A percentile compares a stretch with the other conserved stretches of the same genome.
Conservation (phyloP, 2,888 invertebrate genomes). For the Liodrosophila aerea region DNA sequence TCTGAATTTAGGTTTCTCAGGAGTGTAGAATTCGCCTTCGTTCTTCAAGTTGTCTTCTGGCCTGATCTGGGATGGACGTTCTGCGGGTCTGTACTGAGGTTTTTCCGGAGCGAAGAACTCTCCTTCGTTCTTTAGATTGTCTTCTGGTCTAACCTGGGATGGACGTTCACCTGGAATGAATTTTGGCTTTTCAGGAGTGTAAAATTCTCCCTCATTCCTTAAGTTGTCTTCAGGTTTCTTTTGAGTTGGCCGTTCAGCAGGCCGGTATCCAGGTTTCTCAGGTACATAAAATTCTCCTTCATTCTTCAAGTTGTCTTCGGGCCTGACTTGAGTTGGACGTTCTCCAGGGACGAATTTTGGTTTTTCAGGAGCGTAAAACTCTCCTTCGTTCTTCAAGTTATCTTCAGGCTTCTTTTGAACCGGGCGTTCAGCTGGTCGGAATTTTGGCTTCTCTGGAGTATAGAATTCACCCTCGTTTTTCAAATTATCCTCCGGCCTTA, state of each 20-base stretch:
- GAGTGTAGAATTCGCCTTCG: constrained; percentile 83
- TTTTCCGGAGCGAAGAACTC: constrained; percentile 84
- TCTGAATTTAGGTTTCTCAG: constrained; percentile 34
- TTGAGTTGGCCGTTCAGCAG: constrained; percentile 65
- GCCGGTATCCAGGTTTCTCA: constrained; percentile 82
- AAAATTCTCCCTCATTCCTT: constrained; percentile 84
- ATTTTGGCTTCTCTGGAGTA: constrained; percentile 73
- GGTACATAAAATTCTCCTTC: constrained; percentile 85
- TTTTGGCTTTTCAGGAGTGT: no score
- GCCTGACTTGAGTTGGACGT: constrained; percentile 80
- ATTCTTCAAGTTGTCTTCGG: constrained; percentile 83
- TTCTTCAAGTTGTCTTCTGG: constrained; percentile 84
- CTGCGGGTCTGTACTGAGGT: constrained; percentile 83
- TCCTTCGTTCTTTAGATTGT: constrained; percentile 83
- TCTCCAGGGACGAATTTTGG: constrained; percentile 82
- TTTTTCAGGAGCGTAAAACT: constrained; percentile 65
- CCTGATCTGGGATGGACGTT: constrained; percentile 82
- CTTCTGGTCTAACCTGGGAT: constrained; percentile 82
- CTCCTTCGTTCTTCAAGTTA: constrained; percentile 73
- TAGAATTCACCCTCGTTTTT: constrained; percentile 55
- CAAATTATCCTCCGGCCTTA: constrained; percentile 74
- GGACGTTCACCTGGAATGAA: no score
- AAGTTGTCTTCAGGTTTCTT: constrained; percentile 84
- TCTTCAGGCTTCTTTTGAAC: constrained; percentile 83
- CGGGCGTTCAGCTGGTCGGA: constrained; percentile 79